phyloP scores from a whole-genome alignment of 1,140 invertebrate species.

The Lepidostoma basale region DNA sequence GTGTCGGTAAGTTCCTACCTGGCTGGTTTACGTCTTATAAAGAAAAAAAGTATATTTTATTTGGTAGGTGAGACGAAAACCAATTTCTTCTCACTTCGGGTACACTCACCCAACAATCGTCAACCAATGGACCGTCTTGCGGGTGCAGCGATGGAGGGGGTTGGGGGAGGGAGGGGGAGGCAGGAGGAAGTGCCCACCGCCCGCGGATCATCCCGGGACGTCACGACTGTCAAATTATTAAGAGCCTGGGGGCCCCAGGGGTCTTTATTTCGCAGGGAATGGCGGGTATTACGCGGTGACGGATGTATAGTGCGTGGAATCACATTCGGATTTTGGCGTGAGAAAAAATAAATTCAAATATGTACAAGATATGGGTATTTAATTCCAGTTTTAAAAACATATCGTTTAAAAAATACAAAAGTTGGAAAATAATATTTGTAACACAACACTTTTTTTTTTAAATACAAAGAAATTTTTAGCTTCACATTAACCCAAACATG shows the following conservation, averaged over 20 bases:
- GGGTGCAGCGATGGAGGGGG: not conserved
- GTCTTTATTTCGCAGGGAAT: not conserved
- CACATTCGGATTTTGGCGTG: not conserved
- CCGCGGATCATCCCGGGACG: not conserved
- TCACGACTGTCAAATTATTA: conserved; percentile 27
- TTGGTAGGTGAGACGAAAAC: too few relatives aligned
- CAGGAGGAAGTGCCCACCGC: not conserved
- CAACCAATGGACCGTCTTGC: not conserved
- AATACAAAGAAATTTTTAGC: too few relatives aligned
- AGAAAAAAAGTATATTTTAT: too few relatives aligned
- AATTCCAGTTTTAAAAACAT: too few relatives aligned
- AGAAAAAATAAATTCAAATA: too few relatives aligned
- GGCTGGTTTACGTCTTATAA: too few relatives aligned
- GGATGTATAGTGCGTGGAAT: conserved; percentile 1
- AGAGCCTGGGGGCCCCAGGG: not conserved
- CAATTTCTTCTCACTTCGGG: conserved; percentile 10
- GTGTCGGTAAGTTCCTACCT: too few relatives aligned
- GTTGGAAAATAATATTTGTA: too few relatives aligned
- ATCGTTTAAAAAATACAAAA: too few relatives aligned
- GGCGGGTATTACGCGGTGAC: not conserved
- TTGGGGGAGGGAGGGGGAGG: not conserved
- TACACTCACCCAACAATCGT: not conserved
- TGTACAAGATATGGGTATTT: too few relatives aligned
- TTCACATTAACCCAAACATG: too few relatives aligned
- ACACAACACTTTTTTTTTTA: too few relatives aligned